phyloP scores from a whole-genome alignment of 2,113 vertebrate genomes.

The Aramus guarauna region DNA sequence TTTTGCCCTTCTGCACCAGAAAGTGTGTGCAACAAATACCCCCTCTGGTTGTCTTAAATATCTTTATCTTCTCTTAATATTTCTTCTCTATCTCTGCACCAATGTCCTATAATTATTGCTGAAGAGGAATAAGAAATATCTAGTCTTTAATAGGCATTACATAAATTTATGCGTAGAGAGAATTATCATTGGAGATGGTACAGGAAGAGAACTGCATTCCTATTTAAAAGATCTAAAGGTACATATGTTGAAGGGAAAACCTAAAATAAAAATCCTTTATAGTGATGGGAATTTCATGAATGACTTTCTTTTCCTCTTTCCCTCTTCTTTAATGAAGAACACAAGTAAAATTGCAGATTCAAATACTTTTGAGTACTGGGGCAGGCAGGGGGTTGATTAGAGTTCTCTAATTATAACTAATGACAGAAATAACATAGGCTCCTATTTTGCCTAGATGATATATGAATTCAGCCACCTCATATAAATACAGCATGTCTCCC shows the following conservation, averaged over 20 bases:
- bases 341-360: conserved; percentile 50
- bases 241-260: neutral
- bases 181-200: neutral
- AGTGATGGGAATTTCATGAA: conserved; percentile 36
- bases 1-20: conserved; percentile 54
- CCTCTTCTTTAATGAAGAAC: conserved; percentile 37
- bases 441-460: conserved; percentile 24
- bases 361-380: conserved; percentile 38
- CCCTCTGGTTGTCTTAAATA: conserved; percentile 35
- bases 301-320: conserved; percentile 25
- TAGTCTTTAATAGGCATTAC: neutral
- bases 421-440: conserved; percentile 58
- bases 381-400: conserved; percentile 65
- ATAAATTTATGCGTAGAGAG: neutral
- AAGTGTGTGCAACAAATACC: conserved; percentile 26
- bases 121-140: neutral
- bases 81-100: conserved; percentile 5
- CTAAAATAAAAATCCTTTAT: neutral
- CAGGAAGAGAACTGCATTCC: neutral
- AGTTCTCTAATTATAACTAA: conserved; percentile 64
- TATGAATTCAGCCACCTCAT: neutral
- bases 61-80: conserved; percentile 41
- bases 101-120: neutral
- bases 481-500: neutral
- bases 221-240: neutral